phyloP scores from a whole-genome alignment of 2,797 vertebrate genomes.

The Catharus ustulatus region DNA sequence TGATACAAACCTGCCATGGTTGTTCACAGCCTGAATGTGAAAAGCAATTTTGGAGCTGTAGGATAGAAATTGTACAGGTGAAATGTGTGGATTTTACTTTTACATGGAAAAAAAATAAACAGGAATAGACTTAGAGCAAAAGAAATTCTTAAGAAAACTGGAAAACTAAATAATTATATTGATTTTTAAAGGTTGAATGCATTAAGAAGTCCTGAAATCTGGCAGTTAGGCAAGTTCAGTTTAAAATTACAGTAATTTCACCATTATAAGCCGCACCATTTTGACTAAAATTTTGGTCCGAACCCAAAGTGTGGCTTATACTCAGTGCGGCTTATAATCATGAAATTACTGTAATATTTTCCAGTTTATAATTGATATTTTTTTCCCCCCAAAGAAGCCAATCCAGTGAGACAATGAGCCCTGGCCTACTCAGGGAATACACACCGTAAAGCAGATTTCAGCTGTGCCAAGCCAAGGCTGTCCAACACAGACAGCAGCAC shows the following conservation, averaged over 20 bases:
- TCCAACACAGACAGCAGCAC: constrained; percentile 82
- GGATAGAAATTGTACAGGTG: constrained; percentile 34
- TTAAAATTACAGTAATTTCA: neutral
- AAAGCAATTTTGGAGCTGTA: constrained; percentile 88
- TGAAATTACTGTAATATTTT: neutral
- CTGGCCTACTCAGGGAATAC: neutral
- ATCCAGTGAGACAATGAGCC: rapidly evolving
- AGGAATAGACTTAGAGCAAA: neutral
- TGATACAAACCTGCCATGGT: constrained; percentile 85
- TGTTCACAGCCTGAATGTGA: constrained; percentile 92
- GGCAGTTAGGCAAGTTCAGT: neutral
- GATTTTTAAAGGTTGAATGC: neutral
- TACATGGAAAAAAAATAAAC: neutral
- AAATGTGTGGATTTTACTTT: neutral
- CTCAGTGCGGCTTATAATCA: too few relatives aligned
- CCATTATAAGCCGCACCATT: too few relatives aligned
- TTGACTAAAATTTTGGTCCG: too few relatives aligned
- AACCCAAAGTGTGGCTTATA: too few relatives aligned
- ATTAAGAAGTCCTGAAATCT: neutral
- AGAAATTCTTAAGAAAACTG: rapidly evolving
- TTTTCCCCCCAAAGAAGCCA: neutral
- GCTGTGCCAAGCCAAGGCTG: constrained; percentile 79
- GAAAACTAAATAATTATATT: rapidly evolving
- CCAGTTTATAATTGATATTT: neutral
- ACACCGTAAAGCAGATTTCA: constrained; percentile 85